Evolutionary conservation across 2,113 vertebrate species (phyloP), one percentile per base, ranked within the genome.

Genomic region (Eira barbara): DNA sequence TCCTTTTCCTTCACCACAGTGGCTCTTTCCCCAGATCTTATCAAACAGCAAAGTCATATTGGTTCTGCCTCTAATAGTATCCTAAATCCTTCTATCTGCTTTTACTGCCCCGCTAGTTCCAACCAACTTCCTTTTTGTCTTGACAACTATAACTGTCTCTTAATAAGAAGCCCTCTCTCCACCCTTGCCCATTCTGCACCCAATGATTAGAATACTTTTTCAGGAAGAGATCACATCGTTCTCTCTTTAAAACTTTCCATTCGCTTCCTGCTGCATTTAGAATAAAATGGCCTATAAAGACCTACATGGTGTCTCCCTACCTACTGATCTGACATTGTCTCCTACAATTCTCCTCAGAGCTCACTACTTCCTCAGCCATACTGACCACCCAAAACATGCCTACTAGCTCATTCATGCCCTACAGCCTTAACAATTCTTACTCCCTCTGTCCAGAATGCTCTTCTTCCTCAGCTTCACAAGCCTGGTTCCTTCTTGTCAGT

Each of bases 221-320:
- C 79, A 86, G 91, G 71, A 89, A 94, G 7, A 89, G 49, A 95
- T 81, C 52, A 92, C 25, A 94, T 36, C 34, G 94, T 91, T 73
- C 25, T 74, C 76, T 47, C 55, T 55, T 85, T 90, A 91, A 65
- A 81, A 78, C 57, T 83, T 93, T 80, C 59, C 39, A 90, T 47
- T 1, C 79, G 79, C 47, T 89, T 81, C 63, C 63, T 85, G 63
- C 8, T 84, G 55, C 63, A 57, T 14, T 73, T 88, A 93, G n/a
- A 39, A 80, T n/a, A 92, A 96, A 81, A 89, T 3, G 25, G n/a
- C 34, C 36, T 91, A 34, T 36, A 89, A 74, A 95, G 55, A 89
- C n/a, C 47, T 83, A 69, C 25, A 29, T 47, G 25, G 34, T 27
- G 49, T 71, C n/a, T 73, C 55, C 65, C 36, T 39, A 39, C 15